phyloP scores from a whole-genome alignment of 2,888 invertebrate genomes.

The Ophioninae sp. region DNA sequence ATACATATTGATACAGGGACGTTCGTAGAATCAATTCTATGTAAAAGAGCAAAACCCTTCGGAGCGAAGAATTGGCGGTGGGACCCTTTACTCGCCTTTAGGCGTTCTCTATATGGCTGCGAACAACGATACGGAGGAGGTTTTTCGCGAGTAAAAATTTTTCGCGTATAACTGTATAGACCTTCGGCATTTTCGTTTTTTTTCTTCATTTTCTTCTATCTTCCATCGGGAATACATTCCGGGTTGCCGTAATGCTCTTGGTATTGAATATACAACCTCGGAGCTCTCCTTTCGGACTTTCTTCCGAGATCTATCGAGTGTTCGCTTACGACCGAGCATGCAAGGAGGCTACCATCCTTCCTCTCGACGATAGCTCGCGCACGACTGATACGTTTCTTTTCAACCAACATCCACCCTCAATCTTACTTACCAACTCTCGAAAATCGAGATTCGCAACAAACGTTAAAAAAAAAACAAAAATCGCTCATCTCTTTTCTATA shows the following conservation, averaged over 20 bases:
- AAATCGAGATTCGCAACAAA: background rate
- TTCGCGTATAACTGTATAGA: constrained; percentile 23
- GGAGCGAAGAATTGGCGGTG: constrained; percentile 50
- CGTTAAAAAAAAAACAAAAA: background rate
- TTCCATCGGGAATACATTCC: constrained; percentile 59
- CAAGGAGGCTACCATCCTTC: constrained; percentile 43
- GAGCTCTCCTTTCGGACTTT: constrained; percentile 23
- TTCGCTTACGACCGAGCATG: constrained; percentile 16
- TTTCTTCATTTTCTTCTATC: constrained; percentile 33
- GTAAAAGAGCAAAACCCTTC: constrained; percentile 53
- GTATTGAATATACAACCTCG: constrained; percentile 55
- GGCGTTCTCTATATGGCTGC: constrained; percentile 38
- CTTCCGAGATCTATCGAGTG: constrained; percentile 47
- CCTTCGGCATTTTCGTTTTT: constrained; percentile 5
- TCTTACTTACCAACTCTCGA: background rate
- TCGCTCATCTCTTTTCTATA: too few species aligned
- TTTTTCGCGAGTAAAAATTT: constrained; percentile 52
- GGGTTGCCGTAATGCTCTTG: constrained; percentile 50
- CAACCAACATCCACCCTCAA: constrained; percentile 8
- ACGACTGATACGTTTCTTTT: background rate
- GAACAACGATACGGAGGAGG: constrained; percentile 28
- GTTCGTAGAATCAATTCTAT: constrained; percentile 56
- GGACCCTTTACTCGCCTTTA: constrained; percentile 41
- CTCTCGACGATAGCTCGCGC: constrained; percentile 3
- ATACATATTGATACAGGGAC: background rate